Evolutionary conservation across 2,888 invertebrate genomes (phyloP).

Genomic region (Craniophora ligustri): DNA sequence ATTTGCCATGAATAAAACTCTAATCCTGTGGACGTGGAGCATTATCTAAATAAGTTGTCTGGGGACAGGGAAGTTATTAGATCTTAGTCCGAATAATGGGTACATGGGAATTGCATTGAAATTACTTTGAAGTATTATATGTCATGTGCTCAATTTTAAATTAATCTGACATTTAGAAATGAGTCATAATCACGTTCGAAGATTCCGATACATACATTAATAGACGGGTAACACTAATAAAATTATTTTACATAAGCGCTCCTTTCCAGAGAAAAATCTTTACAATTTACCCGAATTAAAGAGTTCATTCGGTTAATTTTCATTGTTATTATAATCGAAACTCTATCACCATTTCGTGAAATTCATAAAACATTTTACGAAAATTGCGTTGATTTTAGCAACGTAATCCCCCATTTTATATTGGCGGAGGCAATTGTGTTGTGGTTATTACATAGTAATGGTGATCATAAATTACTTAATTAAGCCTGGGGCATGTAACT

Average conservation of each 20-base stretch:
- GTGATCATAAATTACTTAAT: constrained; percentile 19
- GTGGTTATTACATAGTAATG: constrained; percentile 9
- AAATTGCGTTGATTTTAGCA: constrained; percentile 3
- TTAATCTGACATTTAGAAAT: too few relatives aligned
- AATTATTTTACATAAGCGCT: neutral
- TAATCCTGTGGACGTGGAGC: too few relatives aligned
- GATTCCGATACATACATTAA: too few relatives aligned
- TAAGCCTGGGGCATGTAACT: constrained; percentile 10
- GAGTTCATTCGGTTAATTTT: constrained; percentile 2
- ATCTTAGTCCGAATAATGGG: too few relatives aligned
- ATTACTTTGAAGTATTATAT: too few relatives aligned
- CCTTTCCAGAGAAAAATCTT: neutral
- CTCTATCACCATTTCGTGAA: constrained; percentile 1
- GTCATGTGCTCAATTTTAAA: too few relatives aligned
- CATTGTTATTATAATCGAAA: neutral
- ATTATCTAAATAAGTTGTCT: too few relatives aligned
- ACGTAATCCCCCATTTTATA: constrained; percentile 8
- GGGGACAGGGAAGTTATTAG: too few relatives aligned
- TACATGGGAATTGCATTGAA: too few relatives aligned
- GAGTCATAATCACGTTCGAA: too few relatives aligned
- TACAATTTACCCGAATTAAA: neutral
- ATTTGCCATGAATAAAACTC: too few relatives aligned
- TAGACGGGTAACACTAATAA: too few relatives aligned
- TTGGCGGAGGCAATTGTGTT: constrained; percentile 7
- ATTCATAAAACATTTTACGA: neutral